Percentiles rank a stretch among this genome's conserved stretches.
Conservation (phyloP, 2,888 invertebrate genomes). For the Diarsia dahlii region DNA sequence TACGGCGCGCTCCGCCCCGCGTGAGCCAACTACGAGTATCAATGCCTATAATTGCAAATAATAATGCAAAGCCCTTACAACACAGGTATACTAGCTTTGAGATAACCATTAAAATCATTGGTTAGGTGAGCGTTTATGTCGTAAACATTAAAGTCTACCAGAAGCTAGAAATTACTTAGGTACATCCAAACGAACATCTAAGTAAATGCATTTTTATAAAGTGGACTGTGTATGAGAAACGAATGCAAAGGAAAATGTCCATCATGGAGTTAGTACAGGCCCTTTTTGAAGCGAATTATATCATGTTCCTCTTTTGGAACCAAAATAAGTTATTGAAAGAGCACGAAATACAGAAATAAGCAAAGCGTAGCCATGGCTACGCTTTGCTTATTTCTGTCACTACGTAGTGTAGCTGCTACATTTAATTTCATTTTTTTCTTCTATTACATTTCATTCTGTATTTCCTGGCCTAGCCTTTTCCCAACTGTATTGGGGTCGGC, state of each 20-base stretch:
- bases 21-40: slow-evolving; percentile 61
- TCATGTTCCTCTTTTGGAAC: background rate
- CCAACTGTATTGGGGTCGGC: too few relatives aligned
- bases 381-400: too few relatives aligned
- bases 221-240: too few relatives aligned
- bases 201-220: background rate
- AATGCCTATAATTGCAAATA: slow-evolving; percentile 65
- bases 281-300: background rate
- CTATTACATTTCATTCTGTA: too few relatives aligned
- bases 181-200: background rate
- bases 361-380: too few relatives aligned
- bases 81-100: slow-evolving; percentile 21
- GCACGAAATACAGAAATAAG: background rate
- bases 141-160: slow-evolving; percentile 7
- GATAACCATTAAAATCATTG: slow-evolving; percentile 16
- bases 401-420: too few relatives aligned
- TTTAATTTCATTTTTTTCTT: too few relatives aligned
- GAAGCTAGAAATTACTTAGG: background rate
- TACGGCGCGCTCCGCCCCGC: slow-evolving; percentile 71
- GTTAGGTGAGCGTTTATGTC: slow-evolving; percentile 6
- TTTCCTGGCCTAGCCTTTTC: too few relatives aligned
- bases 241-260: background rate
- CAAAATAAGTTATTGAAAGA: background rate
- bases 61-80: slow-evolving; percentile 54
- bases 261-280: background rate